phyloP scores from a whole-genome alignment of 2,797 vertebrate genomes.

The Halcyon chelicuti region DNA sequence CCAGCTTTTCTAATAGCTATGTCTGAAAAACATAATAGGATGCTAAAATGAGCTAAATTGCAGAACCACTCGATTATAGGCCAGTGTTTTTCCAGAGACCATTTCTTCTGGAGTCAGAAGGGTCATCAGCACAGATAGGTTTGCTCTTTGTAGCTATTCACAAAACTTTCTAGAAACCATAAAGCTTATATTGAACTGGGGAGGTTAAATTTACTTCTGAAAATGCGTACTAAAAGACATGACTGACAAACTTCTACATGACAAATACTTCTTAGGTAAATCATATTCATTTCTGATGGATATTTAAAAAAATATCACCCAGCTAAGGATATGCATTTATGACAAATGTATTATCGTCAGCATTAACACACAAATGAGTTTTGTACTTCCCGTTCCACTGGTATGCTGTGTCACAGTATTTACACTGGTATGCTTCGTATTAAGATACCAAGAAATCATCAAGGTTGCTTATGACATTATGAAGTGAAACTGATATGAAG shows the following conservation, averaged over 20 bases:
- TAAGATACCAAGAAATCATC: slow-evolving; percentile 15
- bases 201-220: background rate
- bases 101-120: background rate
- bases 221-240: background rate
- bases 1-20: background rate
- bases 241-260: background rate
- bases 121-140: background rate
- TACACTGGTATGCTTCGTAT: background rate
- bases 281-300: background rate
- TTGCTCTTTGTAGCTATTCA: background rate
- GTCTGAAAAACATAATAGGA: background rate
- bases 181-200: accelerated
- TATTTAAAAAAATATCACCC: background rate
- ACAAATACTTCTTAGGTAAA: background rate
- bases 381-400: background rate
- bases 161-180: background rate
- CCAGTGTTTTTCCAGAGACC: background rate
- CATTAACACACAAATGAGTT: background rate
- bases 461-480: background rate
- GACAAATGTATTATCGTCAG: background rate
- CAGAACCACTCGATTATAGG: background rate
- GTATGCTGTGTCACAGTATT: background rate
- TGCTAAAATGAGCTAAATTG: background rate
- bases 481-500: slow-evolving; percentile 54
- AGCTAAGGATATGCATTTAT: background rate